Percentiles rank a stretch among this genome's conserved stretches.
phyloP scores from a whole-genome alignment of 2,888 invertebrate genomes.

The Mythimna albipuncta region DNA sequence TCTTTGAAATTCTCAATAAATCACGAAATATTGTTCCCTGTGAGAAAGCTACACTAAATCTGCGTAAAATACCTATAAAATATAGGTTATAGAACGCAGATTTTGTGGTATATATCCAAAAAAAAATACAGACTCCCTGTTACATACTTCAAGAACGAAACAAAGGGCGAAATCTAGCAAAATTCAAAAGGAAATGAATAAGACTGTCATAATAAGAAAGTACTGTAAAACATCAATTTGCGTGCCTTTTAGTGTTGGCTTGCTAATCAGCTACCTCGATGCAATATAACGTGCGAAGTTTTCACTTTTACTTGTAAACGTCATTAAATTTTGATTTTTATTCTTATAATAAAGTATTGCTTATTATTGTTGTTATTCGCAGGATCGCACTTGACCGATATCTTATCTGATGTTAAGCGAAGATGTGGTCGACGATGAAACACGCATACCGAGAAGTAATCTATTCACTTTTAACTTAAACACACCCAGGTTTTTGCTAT shows the following conservation, averaged over 20 bases:
- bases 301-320: slow-evolving; percentile 37
- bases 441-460: not conserved
- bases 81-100: no score
- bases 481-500: not conserved
- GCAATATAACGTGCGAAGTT: slow-evolving; percentile 25
- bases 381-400: not conserved
- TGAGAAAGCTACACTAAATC: no score
- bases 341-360: not conserved
- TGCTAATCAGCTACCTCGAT: slow-evolving; percentile 21
- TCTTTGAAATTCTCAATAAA: no score
- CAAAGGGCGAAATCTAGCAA: not conserved
- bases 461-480: not conserved
- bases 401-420: not conserved
- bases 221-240: slow-evolving; percentile 17
- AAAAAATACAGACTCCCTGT: no score
- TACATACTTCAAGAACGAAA: no score
- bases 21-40: no score
- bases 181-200: not conserved
- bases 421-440: not conserved
- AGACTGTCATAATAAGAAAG: slow-evolving; percentile 11
- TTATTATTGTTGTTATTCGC: not conserved
- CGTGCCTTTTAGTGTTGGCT: slow-evolving; percentile 18
- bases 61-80: no score
- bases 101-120: no score
- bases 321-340: not conserved